Conservation (phyloP, 37 sponge, comb jelly and placozoan genomes). For the Chondrosia reniformis region DNA sequence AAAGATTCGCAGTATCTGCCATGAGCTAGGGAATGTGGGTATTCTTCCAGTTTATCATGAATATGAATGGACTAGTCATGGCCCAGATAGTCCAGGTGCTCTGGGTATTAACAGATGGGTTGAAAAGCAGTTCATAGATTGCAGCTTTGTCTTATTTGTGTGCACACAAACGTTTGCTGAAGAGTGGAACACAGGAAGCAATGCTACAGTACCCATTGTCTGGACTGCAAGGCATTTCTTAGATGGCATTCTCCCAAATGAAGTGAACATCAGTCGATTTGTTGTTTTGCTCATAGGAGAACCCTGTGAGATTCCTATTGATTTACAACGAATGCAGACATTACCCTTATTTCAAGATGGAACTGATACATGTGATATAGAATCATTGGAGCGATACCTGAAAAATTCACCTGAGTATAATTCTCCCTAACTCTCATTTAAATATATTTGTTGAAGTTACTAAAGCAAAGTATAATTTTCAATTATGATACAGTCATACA, state of each 20-base stretch:
- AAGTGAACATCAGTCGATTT: constrained; percentile 6
- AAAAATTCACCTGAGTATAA: no score
- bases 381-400: no score
- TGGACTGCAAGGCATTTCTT: neutral
- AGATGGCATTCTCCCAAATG: constrained; percentile 1
- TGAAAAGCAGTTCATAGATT: neutral
- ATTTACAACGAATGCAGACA: neutral
- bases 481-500: no score
- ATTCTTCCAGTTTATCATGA: constrained; percentile 3
- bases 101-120: constrained; percentile 6
- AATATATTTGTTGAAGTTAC: no score
- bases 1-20: neutral
- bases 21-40: neutral
- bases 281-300: constrained; percentile 9
- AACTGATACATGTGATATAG: no score
- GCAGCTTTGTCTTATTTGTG: constrained; percentile 12
- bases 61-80: neutral
- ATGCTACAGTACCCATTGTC: neutral
- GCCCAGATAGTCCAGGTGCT: neutral
- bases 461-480: no score
- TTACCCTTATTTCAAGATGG: neutral
- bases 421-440: no score
- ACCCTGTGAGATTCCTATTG: neutral
- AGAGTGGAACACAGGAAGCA: constrained; percentile 12
- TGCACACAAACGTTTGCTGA: constrained; percentile 7